These are phyloP conservation scores for Grantiella picta DNA, from an alignment of 2,113 vertebrate species.

Conservation along the genomic window DNA sequence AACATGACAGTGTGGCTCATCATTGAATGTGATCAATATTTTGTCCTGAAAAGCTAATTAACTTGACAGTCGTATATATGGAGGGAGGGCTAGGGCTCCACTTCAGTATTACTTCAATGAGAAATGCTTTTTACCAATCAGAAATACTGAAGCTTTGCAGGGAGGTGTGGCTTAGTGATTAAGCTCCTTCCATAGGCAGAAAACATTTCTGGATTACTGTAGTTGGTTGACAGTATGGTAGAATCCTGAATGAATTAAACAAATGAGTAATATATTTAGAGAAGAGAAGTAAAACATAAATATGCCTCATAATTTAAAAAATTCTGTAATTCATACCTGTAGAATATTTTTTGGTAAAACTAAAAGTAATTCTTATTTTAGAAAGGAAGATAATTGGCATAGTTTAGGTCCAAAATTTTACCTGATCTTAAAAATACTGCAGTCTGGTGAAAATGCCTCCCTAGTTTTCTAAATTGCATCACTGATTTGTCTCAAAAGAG, in stretches of 20 bases:
- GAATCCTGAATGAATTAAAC: conserved; percentile 70
- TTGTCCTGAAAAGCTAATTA: conserved; percentile 68
- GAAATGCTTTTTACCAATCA: conserved; percentile 68
- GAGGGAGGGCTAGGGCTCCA: conserved; percentile 54
- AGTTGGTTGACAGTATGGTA: conserved; percentile 63
- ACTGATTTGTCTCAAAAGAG: conserved; percentile 13
- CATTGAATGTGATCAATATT: conserved; percentile 48
- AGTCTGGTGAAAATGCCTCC: not conserved
- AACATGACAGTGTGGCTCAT: not conserved
- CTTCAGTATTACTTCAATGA: conserved; percentile 78
- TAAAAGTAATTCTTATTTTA: conserved; percentile 60
- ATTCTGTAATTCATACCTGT: conserved; percentile 62
- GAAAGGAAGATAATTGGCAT: conserved; percentile 43
- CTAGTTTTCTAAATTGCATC: not conserved
- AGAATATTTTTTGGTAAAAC: conserved; percentile 56
- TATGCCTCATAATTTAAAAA: conserved; percentile 49
- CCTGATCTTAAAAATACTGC: not conserved
- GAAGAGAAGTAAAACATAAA: conserved; percentile 52
- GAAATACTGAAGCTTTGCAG: conserved; percentile 68
- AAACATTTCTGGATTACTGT: conserved; percentile 63
- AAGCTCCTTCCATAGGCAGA: conserved; percentile 56
- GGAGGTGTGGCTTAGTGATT: conserved; percentile 72
- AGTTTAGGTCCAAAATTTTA: conserved; percentile 35
- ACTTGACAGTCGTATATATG: conserved; percentile 55
- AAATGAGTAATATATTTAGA: conserved; percentile 71